Evolutionary conservation across 2,113 vertebrate species (phyloP), one percentile per base, ranked within the genome.

Genomic region (Protobothrops mucrosquamatus): DNA sequence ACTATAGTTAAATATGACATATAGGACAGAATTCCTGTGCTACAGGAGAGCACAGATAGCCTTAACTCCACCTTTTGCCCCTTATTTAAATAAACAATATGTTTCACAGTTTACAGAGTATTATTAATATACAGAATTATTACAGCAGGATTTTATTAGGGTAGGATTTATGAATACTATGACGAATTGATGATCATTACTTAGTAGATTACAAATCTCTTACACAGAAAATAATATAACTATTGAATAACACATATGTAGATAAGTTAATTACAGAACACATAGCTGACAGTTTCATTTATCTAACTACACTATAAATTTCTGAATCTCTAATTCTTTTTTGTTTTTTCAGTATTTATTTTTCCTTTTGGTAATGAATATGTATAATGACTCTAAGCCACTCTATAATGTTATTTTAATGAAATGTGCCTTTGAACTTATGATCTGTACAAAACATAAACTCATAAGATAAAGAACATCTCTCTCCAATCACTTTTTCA

Each of bases 231-330:
- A 96, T 96, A 97, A 96, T 96, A 92, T 95, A 96, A 89, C 93
- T 96, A 97, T 97, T 97, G 94, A 98, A 96, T 95, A 97, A 91
- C 97, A 95, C 93, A 96, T 92, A 95, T 97, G 95, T 0, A 94
- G 90, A 56, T 96, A 97, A 97, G 95, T 97, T 97, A 98, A 98
- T 97, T 97, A 98, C 90, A 96, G 89, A 96, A 95, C 94, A 89
- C 94, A 96, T 92, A 97, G 96, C 96, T 97, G 96, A 97, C 96
- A 96, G 96, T 96, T 96, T 96, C 95, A 97, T 97, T 97, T 97
- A 97, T 97, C 95, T 97, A 97, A 97, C 46, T 7, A 89, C 26
- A 85, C 20, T 92, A 88, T 81, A 23, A 34, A 85, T n/a, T 92
- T 55, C 54, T 81, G 61, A 46, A 89, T 14, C 39, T 57, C n/a